Conservation (phyloP, 2,797 vertebrate species). For the Paratrypauchen microcephalus region DNA sequence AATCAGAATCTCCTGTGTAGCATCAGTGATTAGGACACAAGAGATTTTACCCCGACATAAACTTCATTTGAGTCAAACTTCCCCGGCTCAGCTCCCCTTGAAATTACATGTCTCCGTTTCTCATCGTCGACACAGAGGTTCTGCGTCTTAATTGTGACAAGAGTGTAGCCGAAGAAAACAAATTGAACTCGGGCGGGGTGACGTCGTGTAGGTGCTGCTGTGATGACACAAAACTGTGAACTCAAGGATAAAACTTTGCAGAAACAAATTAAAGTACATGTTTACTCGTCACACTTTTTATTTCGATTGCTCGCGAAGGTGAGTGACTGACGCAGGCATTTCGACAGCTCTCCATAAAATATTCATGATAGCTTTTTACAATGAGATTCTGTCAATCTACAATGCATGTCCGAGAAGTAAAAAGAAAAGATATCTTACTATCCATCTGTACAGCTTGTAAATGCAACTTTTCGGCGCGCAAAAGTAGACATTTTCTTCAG, state of each 20-base stretch:
- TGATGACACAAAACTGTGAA: conserved; percentile 21
- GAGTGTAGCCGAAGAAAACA: neutral
- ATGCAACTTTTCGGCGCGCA: conserved; percentile 14
- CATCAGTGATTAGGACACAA: neutral
- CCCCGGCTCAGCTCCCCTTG: neutral
- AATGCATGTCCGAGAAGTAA: neutral
- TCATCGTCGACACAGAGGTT: neutral
- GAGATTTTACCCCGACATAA: neutral
- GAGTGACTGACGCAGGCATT: conserved; percentile 1
- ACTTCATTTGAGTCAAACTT: conserved; percentile 3
- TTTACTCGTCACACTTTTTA: conserved; percentile 5
- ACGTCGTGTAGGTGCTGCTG: conserved; percentile 1
- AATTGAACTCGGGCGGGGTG: neutral
- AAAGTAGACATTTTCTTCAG: conserved; percentile 22
- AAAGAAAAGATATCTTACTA: conserved; percentile 3
- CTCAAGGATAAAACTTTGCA: conserved; percentile 9
- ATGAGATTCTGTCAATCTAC: neutral
- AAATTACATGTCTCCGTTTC: conserved; percentile 6
- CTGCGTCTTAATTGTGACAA: conserved; percentile 1
- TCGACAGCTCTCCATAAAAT: neutral
- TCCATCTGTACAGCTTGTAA: conserved; percentile 4
- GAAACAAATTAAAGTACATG: conserved; percentile 27
- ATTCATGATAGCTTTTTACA: neutral
- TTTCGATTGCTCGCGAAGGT: conserved; percentile 4
- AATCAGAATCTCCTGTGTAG: neutral